Evolutionary conservation across 2,797 vertebrate species (phyloP), one percentile per base, ranked within the genome.

Genomic region (Eospalax fontanierii): DNA sequence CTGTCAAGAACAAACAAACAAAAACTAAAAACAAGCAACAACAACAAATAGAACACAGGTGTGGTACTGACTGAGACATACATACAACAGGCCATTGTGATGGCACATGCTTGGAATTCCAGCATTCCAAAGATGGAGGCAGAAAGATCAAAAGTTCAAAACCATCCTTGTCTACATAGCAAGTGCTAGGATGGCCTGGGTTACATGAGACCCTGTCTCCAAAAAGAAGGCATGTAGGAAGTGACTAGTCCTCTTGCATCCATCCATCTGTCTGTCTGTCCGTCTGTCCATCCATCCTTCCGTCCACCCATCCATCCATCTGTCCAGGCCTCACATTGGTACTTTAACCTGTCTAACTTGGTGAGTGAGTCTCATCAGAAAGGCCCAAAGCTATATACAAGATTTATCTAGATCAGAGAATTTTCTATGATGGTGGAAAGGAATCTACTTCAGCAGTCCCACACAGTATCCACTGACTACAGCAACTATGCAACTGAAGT

Each of bases 301-400:
- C n/a, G n/a, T n/a, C n/a, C n/a, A n/a, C n/a, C n/a, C n/a, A n/a
- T n/a, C n/a, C n/a, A n/a, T 70, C 57, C 35, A 40, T 22, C 61
- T 6, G 14, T 2, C 33, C 24, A 5, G 11, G 15, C 15, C n/a
- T 76, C 43, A 63, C 63, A 18, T 65, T 68, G 71, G 35, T 12
- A 26, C 65, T 90, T 81, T 57, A 78, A 73, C 61, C 89, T 28
- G 28, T 94, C 40, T 90, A 54, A 57, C 14, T 81, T 96, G 6
- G 2, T 75, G 40, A 86, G 30, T 50, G 46, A 75, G 50, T 92
- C 70, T 90, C 28, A 61, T 65, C 54, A 76, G 33, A 38, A 84
- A 96, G 59, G 35, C 30, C 33, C 14, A 57, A 68, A 38, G 54
- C 88, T 88, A 73, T 82, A 26, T 63, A 33, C 61, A 91, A 74